Evolutionary conservation across 2,888 invertebrate species (phyloP).

Genomic region (Drosophila stalkeri): DNA sequence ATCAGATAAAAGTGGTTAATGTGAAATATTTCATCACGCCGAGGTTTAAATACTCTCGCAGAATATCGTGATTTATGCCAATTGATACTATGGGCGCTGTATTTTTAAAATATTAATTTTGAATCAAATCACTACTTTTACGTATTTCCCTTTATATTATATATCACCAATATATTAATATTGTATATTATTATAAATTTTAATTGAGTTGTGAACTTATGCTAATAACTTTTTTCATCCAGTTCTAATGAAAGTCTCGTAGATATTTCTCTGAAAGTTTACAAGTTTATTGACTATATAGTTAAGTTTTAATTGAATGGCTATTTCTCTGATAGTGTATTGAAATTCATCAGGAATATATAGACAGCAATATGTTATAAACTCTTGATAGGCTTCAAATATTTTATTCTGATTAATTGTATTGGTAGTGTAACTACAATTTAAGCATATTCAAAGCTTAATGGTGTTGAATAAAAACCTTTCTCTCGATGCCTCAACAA

Average conservation of each 20-base stretch:
- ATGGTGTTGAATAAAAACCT: not conserved
- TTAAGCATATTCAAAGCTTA: not conserved
- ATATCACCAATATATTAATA: too few relatives aligned
- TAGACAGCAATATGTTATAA: not conserved
- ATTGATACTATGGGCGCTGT: not conserved
- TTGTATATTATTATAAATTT: too few relatives aligned
- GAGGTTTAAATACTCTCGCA: not conserved
- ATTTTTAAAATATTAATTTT: too few relatives aligned
- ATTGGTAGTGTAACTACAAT: too few relatives aligned
- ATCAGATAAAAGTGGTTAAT: constrained; percentile 1
- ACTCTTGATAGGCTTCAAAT: not conserved
- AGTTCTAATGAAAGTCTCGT: not conserved
- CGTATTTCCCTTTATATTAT: too few relatives aligned
- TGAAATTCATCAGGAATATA: too few relatives aligned
- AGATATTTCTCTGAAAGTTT: too few relatives aligned
- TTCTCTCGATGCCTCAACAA: not conserved
- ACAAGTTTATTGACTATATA: not conserved
- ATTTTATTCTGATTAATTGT: not conserved
- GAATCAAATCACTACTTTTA: too few relatives aligned
- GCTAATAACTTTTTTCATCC: not conserved
- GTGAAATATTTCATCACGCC: not conserved
- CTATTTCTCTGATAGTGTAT: too few relatives aligned
- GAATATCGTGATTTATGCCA: not conserved
- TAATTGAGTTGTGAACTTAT: not conserved
- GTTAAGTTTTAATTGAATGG: not conserved